These are phyloP conservation scores for Drosophila elegans DNA, from an alignment of 1,140 invertebrate species.

Conservation along the genomic window DNA sequence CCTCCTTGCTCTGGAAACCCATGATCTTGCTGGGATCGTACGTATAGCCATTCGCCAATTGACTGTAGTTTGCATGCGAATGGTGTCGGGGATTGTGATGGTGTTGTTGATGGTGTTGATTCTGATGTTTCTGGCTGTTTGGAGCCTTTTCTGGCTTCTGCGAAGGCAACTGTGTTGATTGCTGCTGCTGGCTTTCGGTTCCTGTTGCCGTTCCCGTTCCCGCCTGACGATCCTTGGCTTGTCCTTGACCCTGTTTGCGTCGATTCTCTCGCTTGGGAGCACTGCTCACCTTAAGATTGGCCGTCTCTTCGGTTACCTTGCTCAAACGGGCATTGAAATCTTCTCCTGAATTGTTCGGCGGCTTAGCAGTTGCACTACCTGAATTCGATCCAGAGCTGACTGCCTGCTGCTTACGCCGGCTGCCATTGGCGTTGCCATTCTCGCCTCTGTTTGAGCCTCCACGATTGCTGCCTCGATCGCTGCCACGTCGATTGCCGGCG, in stretches of 20 bases:
- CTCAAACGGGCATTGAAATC: slow-evolving; percentile 58
- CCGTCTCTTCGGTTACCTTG: slow-evolving; percentile 66
- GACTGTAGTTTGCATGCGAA: slow-evolving; percentile 61
- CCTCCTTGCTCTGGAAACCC: slow-evolving; percentile 87
- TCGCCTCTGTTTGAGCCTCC: slow-evolving; percentile 36
- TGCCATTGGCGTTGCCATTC: slow-evolving; percentile 51
- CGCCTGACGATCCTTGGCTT: slow-evolving; percentile 15
- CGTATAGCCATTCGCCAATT: slow-evolving; percentile 84
- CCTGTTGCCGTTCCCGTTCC: slow-evolving; percentile 24
- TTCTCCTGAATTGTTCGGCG: slow-evolving; percentile 23
- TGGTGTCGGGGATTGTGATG: slow-evolving; percentile 32
- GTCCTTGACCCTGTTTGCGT: slow-evolving; percentile 32
- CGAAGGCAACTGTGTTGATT: background rate
- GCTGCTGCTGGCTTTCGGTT: slow-evolving; percentile 21
- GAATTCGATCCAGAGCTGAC: slow-evolving; percentile 9
- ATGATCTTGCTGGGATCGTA: slow-evolving; percentile 87
- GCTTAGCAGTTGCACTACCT: slow-evolving; percentile 5
- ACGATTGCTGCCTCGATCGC: slow-evolving; percentile 46
- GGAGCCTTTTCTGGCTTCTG: slow-evolving; percentile 54
- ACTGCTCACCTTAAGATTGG: slow-evolving; percentile 57
- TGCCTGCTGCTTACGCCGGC: slow-evolving; percentile 46
- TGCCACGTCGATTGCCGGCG: slow-evolving; percentile 30
- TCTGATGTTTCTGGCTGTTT: slow-evolving; percentile 33
- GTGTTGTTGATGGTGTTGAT: slow-evolving; percentile 41
- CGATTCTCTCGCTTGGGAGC: slow-evolving; percentile 55